phyloP scores from a whole-genome alignment of 1,140 invertebrate genomes.

The Drosophila oshimai region DNA sequence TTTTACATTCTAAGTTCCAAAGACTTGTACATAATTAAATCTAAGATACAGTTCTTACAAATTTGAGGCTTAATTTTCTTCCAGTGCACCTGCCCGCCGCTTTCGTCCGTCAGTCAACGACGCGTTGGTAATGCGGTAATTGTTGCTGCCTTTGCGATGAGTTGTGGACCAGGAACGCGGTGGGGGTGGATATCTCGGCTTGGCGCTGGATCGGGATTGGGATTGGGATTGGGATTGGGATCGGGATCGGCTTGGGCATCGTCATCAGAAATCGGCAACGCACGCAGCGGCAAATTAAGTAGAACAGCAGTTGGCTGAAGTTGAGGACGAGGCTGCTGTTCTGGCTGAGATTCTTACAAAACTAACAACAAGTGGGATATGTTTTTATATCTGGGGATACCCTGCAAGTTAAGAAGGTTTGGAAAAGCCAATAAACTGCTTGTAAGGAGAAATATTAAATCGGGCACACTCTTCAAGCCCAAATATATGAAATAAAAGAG shows the following conservation, averaged over 20 bases:
- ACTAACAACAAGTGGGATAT: conserved; percentile 8
- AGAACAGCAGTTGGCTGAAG: conserved; percentile 64
- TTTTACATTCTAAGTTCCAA: too few relatives aligned
- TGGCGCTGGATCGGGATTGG: conserved; percentile 5
- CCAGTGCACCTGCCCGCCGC: conserved; percentile 2
- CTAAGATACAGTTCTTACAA: too few relatives aligned
- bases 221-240: conserved; percentile 10
- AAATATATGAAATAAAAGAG: too few relatives aligned
- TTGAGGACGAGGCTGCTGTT: conserved; percentile 42
- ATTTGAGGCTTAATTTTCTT: background rate
- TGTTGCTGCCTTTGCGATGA: conserved; percentile 55
- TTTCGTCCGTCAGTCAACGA: conserved; percentile 53
- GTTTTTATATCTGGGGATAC: conserved; percentile 10
- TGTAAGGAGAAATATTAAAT: background rate
- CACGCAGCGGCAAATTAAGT: conserved; percentile 79
- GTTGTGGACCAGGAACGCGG: conserved; percentile 14
- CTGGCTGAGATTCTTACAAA: conserved; percentile 34
- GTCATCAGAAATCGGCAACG: conserved; percentile 67
- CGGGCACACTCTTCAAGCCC: too few relatives aligned
- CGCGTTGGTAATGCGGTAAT: conserved; percentile 77
- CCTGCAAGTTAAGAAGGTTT: background rate
- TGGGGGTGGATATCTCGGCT: background rate
- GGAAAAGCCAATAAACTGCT: too few relatives aligned
- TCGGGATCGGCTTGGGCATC: conserved; percentile 26
- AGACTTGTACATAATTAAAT: too few relatives aligned